Conservation (phyloP, 37 sponge, comb jelly and placozoan species). For the Spongilla lacustris region DNA sequence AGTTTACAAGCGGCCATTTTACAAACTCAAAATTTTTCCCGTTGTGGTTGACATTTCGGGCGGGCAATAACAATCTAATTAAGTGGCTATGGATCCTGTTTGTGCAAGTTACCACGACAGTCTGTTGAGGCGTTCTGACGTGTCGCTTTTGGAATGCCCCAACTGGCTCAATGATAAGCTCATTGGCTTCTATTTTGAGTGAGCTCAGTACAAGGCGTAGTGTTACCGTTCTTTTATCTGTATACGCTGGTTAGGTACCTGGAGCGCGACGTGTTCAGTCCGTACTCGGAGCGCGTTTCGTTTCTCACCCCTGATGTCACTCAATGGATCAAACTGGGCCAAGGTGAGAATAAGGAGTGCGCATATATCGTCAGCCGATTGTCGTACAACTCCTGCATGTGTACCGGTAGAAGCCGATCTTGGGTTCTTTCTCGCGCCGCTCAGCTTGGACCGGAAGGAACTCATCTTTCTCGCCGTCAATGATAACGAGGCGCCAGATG, state of each 20-base stretch:
- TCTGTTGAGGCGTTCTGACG: conserved; percentile 53
- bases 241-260: conserved; percentile 42
- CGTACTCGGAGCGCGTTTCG: conserved; percentile 13
- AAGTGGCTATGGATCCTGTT: conserved; percentile 12
- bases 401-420: conserved; percentile 64
- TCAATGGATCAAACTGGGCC: conserved; percentile 72
- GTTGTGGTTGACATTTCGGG: no score
- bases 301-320: conserved; percentile 79
- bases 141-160: conserved; percentile 29
- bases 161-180: conserved; percentile 77
- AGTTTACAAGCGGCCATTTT: no score
- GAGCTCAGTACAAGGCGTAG: neutral
- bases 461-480: conserved; percentile 72
- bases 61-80: no score
- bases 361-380: neutral
- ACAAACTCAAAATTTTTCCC: no score
- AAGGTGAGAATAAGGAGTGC: conserved; percentile 24
- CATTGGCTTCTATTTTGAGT: conserved; percentile 81
- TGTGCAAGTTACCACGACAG: conserved; percentile 57
- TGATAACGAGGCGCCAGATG: conserved; percentile 21
- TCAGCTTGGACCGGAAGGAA: conserved; percentile 51
- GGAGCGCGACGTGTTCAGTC: conserved; percentile 37
- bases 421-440: conserved; percentile 53
- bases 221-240: neutral
- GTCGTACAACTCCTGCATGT: no score